Percentiles rank a stretch among this genome's conserved stretches.
Evolutionary conservation across 2,888 invertebrate genomes (phyloP).

Genomic region (Halictus quadricinctus): DNA sequence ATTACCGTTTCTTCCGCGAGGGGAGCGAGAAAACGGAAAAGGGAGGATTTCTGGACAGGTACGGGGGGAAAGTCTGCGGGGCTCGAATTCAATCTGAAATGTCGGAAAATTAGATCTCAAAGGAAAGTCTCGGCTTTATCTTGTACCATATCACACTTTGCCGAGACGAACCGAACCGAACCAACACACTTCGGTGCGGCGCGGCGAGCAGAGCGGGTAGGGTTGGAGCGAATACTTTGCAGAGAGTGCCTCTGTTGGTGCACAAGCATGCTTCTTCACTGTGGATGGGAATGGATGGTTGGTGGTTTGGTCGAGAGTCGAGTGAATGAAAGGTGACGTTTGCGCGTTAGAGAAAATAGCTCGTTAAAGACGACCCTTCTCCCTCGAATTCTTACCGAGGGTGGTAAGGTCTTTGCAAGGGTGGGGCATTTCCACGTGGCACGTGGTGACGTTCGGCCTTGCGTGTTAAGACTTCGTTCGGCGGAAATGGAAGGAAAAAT

Average conservation of each 20-base stretch:
- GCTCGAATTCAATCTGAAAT: constrained; percentile 72
- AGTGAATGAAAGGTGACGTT: constrained; percentile 37
- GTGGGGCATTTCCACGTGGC: background rate
- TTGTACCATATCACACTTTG: constrained; percentile 54
- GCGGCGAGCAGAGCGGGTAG: background rate
- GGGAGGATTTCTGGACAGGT: constrained; percentile 33
- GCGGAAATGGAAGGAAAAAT: background rate
- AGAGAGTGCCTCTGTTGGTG: constrained; percentile 29
- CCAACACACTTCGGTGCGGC: background rate
- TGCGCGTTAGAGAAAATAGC: constrained; percentile 58
- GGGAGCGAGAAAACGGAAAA: constrained; percentile 10
- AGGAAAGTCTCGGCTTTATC: constrained; percentile 46
- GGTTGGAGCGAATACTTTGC: constrained; percentile 25
- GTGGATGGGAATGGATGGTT: background rate
- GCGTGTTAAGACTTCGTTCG: background rate
- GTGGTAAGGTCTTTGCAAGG: background rate
- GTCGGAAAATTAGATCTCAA: constrained; percentile 66
- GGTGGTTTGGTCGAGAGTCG: constrained; percentile 13
- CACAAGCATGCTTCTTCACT: background rate
- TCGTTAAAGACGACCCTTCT: constrained; percentile 35
- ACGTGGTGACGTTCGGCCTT: background rate
- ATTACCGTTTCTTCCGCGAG: constrained; percentile 48
- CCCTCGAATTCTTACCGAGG: background rate
- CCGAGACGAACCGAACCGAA: constrained; percentile 18
- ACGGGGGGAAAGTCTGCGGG: constrained; percentile 8